Evolutionary conservation across 2,888 invertebrate species (phyloP), one percentile per base, ranked within the genome.

Genomic region (Cryptocheilus praepositus): DNA sequence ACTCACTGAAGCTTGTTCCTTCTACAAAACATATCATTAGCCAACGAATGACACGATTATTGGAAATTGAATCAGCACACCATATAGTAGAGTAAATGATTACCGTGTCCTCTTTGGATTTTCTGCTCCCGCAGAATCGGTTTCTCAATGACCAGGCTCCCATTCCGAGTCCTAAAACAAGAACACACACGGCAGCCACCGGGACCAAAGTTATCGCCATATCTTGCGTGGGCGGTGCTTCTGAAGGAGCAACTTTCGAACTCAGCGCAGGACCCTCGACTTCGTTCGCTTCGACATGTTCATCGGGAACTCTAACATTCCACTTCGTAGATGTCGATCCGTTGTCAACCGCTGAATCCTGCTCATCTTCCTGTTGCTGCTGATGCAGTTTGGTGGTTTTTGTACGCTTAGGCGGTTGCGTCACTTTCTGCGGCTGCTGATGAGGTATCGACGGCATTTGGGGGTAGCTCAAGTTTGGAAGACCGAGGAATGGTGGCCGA

Each of bases 91-190:
- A 36, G 36, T 11, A 89, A 7, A 36, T 4, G 7, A 89, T 91
- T 83, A 94, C 94, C 92, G 94, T 93, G 81, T 95, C 95, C 77
- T 94, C 93, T 85, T 95, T 94, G 36, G 91, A 91, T 49, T 93
- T 94, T 83, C 93, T 92, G 52, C 91, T 91, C 46, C 90, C 86
- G 81, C 92, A 93, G 68, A 95, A 92, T 81, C 93, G 94, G 83
- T 92, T 93, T 78, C 94, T 92, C 76, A 94, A 93, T 64, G 95
- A 91, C 80, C 94, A 91, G 16, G 93, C 91, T 1, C 94, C 92
- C 53, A 92, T 91, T 19, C 92, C 93, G 3, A 93, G 92, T 19
- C 93, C 92, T 3, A 94, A 88, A 67, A 95, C 92, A 56, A 96
- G 90, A 3, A 91, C 93, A 79, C 92, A 93, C 56, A 95, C 92